phyloP scores from a whole-genome alignment of 1,140 invertebrate genomes.

The Drosophila sp. region DNA sequence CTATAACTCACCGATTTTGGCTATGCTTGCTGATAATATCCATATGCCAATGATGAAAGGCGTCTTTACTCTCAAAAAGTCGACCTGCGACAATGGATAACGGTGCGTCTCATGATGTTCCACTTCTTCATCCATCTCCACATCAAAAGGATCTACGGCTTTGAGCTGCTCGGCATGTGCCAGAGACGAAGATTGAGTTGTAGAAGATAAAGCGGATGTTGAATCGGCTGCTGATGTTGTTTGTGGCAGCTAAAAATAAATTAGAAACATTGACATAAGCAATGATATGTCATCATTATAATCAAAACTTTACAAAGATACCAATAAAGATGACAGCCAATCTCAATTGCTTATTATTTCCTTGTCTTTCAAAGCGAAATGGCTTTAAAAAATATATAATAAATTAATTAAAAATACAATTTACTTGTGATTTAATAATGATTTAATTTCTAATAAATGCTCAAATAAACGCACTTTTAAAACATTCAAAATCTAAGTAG shows the following conservation, averaged over 20 bases:
- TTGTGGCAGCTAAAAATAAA: constrained; percentile 7
- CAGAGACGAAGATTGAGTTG: constrained; percentile 6
- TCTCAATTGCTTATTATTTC: no score
- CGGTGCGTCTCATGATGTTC: constrained; percentile 73
- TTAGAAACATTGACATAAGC: constrained; percentile 2
- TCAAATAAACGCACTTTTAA: no score
- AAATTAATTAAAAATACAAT: no score
- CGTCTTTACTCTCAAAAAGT: constrained; percentile 94
- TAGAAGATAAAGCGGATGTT: neutral
- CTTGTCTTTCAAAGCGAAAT: no score
- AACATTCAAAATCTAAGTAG: no score
- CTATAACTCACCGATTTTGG: constrained; percentile 94
- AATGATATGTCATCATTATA: neutral
- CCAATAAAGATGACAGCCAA: no score
- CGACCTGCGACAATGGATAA: constrained; percentile 92
- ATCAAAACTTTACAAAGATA: no score
- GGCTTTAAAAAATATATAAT: no score
- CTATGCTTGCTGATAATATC: constrained; percentile 97
- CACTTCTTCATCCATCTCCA: constrained; percentile 32
- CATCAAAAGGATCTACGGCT: constrained; percentile 34
- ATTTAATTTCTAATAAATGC: no score
- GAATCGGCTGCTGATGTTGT: neutral
- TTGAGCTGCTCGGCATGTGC: constrained; percentile 45
- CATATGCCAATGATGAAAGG: constrained; percentile 97
- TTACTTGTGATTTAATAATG: no score